A percentile compares a stretch with the other conserved stretches of the same genome.
Conservation (phyloP, 2,888 invertebrate species). For the Phengaris alcon region DNA sequence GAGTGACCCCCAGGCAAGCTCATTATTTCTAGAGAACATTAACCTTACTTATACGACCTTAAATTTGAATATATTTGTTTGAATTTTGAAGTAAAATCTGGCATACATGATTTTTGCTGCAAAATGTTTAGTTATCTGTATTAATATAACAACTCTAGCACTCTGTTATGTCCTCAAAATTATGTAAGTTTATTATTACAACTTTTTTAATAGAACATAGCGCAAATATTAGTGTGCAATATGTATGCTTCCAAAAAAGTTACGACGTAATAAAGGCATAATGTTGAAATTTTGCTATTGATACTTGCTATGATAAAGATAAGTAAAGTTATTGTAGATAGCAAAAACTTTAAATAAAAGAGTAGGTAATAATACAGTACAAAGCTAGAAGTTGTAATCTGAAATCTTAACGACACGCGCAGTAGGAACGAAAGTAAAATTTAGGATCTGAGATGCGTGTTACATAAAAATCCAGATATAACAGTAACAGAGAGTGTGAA, state of each 20-base stretch:
- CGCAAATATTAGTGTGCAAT: neutral
- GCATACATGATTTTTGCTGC: neutral
- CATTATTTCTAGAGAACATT: constrained; percentile 25
- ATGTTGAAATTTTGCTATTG: too few species aligned
- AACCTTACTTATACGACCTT: constrained; percentile 26
- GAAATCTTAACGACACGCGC: constrained; percentile 5
- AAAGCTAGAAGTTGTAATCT: neutral
- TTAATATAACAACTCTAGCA: neutral
- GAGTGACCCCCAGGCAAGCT: constrained; percentile 22
- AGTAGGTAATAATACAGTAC: neutral
- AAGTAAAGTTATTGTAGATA: neutral
- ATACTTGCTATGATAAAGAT: too few species aligned
- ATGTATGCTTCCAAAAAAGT: neutral
- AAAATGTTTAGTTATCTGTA: neutral
- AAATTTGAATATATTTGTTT: constrained; percentile 20
- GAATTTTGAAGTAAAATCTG: constrained; percentile 13
- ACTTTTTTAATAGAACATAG: neutral
- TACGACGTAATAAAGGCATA: too few species aligned
- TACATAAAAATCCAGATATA: constrained; percentile 2
- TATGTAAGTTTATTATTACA: neutral
- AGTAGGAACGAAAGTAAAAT: constrained; percentile 19
- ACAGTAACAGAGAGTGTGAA: constrained; percentile 40
- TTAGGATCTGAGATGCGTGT: constrained; percentile 12
- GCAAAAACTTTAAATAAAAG: neutral
- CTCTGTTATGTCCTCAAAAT: neutral